These are phyloP conservation scores for Marcusenius ussheri DNA, from an alignment of 2,113 vertebrate genomes.

Conservation along the genomic window DNA sequence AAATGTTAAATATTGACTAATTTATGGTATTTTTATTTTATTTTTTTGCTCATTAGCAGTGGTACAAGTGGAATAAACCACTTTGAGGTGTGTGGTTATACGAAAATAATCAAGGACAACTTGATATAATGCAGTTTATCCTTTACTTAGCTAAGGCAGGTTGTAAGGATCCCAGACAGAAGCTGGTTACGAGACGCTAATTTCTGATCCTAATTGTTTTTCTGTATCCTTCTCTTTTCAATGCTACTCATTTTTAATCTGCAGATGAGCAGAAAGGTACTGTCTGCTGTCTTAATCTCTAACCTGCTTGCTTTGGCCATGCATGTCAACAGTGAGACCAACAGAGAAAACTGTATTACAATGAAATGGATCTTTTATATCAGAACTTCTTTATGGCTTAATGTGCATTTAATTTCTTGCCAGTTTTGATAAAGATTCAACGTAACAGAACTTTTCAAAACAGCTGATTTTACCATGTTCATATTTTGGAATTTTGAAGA, in stretches of 20 bases:
- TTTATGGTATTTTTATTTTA: not conserved
- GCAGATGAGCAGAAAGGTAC: constrained; percentile 19
- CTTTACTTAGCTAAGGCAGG: not conserved
- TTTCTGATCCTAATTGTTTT: not conserved
- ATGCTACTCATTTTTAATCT: not conserved
- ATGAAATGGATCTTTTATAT: not conserved
- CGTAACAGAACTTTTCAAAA: not conserved
- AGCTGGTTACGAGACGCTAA: not conserved
- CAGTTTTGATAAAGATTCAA: not conserved
- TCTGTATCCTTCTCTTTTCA: constrained; percentile 6
- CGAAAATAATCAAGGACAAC: not conserved
- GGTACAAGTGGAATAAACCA: not conserved
- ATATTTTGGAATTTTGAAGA: not conserved
- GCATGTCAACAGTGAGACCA: not conserved
- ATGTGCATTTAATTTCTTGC: not conserved
- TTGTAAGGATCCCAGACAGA: not conserved
- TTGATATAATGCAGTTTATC: not conserved
- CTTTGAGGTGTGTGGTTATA: not conserved
- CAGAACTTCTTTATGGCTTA: not conserved
- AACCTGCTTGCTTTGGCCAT: not conserved
- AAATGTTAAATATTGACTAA: no score
- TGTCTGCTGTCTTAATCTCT: not conserved
- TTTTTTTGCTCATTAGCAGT: not conserved
- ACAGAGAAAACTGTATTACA: not conserved
- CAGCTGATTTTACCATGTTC: not conserved